Base-by-base conservation (phyloP, 1,140 invertebrate species). In the Centruroides vittatus region DNA sequence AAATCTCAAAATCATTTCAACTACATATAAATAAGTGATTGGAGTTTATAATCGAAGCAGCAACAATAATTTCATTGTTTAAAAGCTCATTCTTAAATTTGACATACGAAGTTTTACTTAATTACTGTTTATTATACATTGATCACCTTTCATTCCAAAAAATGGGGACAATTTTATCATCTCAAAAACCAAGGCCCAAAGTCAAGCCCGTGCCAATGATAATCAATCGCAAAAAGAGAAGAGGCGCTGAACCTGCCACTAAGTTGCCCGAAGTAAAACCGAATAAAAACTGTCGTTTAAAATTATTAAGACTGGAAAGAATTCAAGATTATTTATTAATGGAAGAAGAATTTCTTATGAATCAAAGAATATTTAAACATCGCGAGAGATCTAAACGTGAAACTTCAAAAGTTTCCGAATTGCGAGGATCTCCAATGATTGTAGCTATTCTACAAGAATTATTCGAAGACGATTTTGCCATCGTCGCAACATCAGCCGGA, bases 371-470 rank as follows among this genome's bases (percentile, higher is more conserved):
- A 61, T 76, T 99, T 11, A 98, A 99, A 73, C 95, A 96, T 0
- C 95, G 98, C 70, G 95, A 98, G 74, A 95, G 98, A 68, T 55
- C 55, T 12, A 35, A 81, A 78, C 95, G 98, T 75, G 95, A 99
- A 75, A 71, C 81, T 61, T 78, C 75, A 5, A 97, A 98, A 76
- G 96, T 99, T 7, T 96, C 99, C 81, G 96, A 99, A 74, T 78
- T 99, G 35, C 79, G 97, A 75, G 95, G 97, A 59, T 98, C 95
- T 41, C 97, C 97, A 4, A 99, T 99, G 97, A 97, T 93, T 41
- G 97, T 99, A 46, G 97, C 97, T n/a, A 97, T 89, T 65, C 77
- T 99, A 58, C 97, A 99, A 75, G 97, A 99, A 78, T 99, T 99
- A 51, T 99, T 99, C 66, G 97, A 99, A 79, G 97, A 99, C 73